These are phyloP conservation scores for Penaeus indicus DNA, from an alignment of 1,140 invertebrate species.

Conservation along the genomic window DNA sequence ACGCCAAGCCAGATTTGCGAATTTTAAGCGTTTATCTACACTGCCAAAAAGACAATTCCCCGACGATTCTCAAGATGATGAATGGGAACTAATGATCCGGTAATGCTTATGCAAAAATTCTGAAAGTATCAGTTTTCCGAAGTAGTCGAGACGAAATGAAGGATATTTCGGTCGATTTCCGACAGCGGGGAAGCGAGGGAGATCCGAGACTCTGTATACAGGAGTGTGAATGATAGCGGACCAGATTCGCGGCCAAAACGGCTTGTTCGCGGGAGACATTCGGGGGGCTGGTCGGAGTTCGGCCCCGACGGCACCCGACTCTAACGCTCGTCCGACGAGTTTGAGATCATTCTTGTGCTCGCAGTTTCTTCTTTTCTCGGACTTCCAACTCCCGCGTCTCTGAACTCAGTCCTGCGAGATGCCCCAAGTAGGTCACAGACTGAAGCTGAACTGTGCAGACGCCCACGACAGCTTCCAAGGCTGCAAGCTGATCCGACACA, in stretches of 20 bases:
- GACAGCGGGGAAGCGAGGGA: not conserved
- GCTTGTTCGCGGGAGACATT: not conserved
- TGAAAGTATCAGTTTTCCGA: no score
- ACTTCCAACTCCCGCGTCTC: not conserved
- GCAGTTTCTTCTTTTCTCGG: no score
- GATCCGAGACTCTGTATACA: not conserved
- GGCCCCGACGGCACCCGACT: not conserved
- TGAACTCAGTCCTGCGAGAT: not conserved
- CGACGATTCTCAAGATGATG: no score
- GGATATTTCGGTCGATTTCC: not conserved
- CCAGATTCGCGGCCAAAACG: not conserved
- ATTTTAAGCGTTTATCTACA: no score
- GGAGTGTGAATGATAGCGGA: not conserved
- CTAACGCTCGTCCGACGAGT: slow-evolving; percentile 33
- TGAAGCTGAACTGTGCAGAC: not conserved
- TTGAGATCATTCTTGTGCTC: not conserved
- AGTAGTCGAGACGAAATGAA: no score
- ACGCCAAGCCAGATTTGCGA: not conserved
- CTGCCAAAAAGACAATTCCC: no score
- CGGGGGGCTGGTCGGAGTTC: slow-evolving; percentile 21
- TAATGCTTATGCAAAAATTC: no score
- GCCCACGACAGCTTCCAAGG: not conserved
- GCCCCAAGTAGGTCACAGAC: not conserved
- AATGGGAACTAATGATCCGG: no score
- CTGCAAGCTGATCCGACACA: not conserved